Base-by-base conservation (phyloP, 2,888 invertebrate genomes). In the Stratiomys singularior region DNA sequence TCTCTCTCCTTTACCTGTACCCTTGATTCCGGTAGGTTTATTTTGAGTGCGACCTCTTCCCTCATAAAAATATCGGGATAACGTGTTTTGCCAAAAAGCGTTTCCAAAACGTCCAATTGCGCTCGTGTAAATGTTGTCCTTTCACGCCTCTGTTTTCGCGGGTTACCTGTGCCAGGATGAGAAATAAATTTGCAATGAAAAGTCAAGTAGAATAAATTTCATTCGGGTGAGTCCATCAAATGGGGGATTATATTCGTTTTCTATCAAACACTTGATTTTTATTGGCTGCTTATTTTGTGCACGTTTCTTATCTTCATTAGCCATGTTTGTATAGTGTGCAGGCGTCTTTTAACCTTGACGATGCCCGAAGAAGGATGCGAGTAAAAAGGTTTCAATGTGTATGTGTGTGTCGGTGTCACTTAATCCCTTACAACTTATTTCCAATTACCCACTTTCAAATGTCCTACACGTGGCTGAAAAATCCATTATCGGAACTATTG, bases 31-130 rank as follows among this genome's bases (percentile, higher is more conserved):
- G 98, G 97, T 30, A 99, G 88, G 87, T 94, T 96, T 84, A 98
- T 98, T 88, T 98, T 97, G 76, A 96, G 88, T 0, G 98, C 98
- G 56, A 98, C 97, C 87, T 98, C 98, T 85, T 99, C 98, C 76
- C 98, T 88, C 96, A 98, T 97, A 89, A 98, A 98, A 86, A 99
- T 98, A 88, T 98, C 98, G 0, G 98, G 95, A 89, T 99, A 99
- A 83, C 97, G 89, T 3, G 98, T 98, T 88, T 97, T 98, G 81
- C 92, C 91, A 88, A 98, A 98, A 77, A 98, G 89, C 0, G 93
- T 89, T 85, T 99, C 98, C 78, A 99, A 88, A 15, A 98, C 92
- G 87, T 98, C 97, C 79, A 99, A 89, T 85, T 99, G 98, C 0
- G 96, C 94, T 60, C 98, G 89, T 0, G 97, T 97, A 88, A 98